These are phyloP conservation scores for Samia ricini DNA, from an alignment of 1,140 invertebrate species.

Conservation along the genomic window DNA sequence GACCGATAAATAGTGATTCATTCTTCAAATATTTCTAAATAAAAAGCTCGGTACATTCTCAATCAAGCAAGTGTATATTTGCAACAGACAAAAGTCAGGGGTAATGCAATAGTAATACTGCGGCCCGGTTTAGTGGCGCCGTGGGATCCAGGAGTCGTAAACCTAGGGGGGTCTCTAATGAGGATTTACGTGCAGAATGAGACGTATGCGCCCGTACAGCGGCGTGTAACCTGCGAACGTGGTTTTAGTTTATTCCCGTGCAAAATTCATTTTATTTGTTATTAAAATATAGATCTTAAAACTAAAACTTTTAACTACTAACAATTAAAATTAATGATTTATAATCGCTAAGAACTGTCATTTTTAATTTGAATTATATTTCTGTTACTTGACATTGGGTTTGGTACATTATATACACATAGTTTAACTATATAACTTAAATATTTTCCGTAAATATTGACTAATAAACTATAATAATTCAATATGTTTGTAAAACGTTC, in stretches of 20 bases:
- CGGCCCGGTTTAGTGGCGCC: slow-evolving; percentile 58
- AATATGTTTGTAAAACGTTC: no score
- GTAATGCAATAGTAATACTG: slow-evolving; percentile 55
- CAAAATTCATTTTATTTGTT: no score
- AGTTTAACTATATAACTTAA: no score
- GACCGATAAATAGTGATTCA: not conserved
- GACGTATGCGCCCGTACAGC: slow-evolving; percentile 30
- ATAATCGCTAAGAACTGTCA: no score
- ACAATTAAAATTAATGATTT: no score
- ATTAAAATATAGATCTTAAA: no score
- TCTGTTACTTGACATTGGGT: no score
- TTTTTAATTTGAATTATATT: no score
- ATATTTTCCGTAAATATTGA: no score
- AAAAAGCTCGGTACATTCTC: not conserved
- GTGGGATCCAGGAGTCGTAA: slow-evolving; percentile 54
- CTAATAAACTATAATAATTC: no score
- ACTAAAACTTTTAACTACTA: no score
- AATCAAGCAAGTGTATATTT: not conserved
- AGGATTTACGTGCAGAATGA: slow-evolving; percentile 50
- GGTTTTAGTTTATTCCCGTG: not conserved
- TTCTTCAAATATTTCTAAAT: not conserved
- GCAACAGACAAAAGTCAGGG: slow-evolving; percentile 46
- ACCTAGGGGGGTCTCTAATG: slow-evolving; percentile 56
- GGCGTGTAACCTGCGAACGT: not conserved
- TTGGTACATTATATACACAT: no score